These are phyloP conservation scores for Meloidogyne chitwoodi DNA, from an alignment of 1,140 invertebrate species.

Conservation along the genomic window DNA sequence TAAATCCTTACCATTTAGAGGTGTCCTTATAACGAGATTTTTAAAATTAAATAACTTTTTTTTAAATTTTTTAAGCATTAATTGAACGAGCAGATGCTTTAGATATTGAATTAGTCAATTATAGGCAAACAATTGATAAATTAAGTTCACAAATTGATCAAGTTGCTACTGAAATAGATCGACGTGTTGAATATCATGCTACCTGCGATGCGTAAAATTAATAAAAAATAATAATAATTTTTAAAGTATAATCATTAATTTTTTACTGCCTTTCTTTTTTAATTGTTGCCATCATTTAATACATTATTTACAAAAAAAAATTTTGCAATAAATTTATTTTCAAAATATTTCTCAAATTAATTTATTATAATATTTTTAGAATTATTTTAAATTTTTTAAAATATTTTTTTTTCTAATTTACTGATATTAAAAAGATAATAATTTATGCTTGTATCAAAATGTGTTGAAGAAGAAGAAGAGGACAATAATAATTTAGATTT, in stretches of 20 bases:
- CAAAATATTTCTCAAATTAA: no score
- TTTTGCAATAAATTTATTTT: no score
- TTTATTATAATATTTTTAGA: no score
- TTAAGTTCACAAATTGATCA: slow-evolving; percentile 39
- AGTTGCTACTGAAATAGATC: slow-evolving; percentile 38
- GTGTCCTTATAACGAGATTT: no score
- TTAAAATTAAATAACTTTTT: background rate
- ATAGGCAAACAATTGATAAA: slow-evolving; percentile 17
- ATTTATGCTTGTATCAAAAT: slow-evolving; percentile 30
- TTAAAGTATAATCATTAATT: background rate
- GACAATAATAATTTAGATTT: background rate
- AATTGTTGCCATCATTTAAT: background rate
- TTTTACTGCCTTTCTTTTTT: background rate
- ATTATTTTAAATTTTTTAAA: no score
- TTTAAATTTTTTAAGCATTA: slow-evolving; percentile 34
- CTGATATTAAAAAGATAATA: no score
- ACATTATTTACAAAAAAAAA: background rate
- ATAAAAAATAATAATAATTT: no score
- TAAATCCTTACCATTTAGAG: no score
- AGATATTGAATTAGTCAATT: slow-evolving; percentile 38
- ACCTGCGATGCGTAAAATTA: slow-evolving; percentile 35
- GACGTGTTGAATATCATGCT: slow-evolving; percentile 35
- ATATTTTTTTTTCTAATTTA: no score
- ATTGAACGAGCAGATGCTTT: slow-evolving; percentile 42
- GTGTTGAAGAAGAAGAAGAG: slow-evolving; percentile 30